These are phyloP conservation scores for Sus cebifrons DNA, from an alignment of 2,797 vertebrate genomes.

Conservation along the genomic window DNA sequence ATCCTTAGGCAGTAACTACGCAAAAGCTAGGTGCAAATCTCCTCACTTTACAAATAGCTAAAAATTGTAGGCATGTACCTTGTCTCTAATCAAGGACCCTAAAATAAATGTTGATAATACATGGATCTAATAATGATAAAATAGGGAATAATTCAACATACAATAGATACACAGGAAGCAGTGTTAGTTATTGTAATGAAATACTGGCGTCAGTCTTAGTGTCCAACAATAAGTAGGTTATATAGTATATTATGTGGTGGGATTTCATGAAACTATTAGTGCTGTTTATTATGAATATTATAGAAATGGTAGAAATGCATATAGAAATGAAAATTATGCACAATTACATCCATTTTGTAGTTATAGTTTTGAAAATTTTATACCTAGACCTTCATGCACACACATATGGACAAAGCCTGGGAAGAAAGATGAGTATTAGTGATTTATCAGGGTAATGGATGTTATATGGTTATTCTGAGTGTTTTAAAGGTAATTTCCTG, in stretches of 20 bases:
- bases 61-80: not conserved
- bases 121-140: conserved; percentile 63
- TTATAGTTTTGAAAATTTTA: conserved; percentile 62
- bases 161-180: conserved; percentile 33
- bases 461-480: conserved; percentile 14
- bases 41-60: conserved; percentile 36
- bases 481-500: conserved; percentile 31
- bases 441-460: conserved; percentile 42
- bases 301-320: conserved; percentile 23
- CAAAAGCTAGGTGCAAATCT: conserved; percentile 16
- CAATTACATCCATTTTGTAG: not conserved
- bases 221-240: conserved; percentile 59
- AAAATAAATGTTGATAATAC: conserved; percentile 56
- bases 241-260: not conserved
- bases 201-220: conserved; percentile 24
- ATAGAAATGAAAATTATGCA: conserved; percentile 20
- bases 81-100: conserved; percentile 16
- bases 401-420: not conserved
- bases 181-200: conserved; percentile 55
- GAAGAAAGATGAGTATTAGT: conserved; percentile 31
- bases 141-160: conserved; percentile 45
- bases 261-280: conserved; percentile 58
- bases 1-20: conserved; percentile 34
- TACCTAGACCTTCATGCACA: not conserved
- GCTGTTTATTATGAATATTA: conserved; percentile 43